Evolutionary conservation across 2,113 vertebrate species (phyloP), one percentile per base, ranked within the genome.

Genomic region (Raja brachyura): DNA sequence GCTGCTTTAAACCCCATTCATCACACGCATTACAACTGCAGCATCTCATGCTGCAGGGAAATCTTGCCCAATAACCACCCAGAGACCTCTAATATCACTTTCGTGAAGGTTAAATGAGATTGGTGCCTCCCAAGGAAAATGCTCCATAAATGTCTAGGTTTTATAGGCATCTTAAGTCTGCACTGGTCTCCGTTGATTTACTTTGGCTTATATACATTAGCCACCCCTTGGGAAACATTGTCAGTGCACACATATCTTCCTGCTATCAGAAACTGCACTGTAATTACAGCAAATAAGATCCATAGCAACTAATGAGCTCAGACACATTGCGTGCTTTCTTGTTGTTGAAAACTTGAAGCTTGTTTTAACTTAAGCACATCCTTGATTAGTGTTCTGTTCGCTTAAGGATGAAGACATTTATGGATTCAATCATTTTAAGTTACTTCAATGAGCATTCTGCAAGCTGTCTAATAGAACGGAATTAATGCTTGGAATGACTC

Each of bases 351-450:
- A 94, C 93, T 93, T 93, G 68, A 70, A 90, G 94, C 95, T 94
- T 93, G 93, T 95, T 96, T 96, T 96, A 95, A 96, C 96, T 95
- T 95, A 94, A 95, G 94, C 93, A 94, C 93, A 96, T 95, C 95
- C 95, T 96, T 95, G 96, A 95, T 97, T 96, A 96, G 93, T 77
- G 94, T 95, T 95, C 94, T 94, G 96, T 96, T 96, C 96, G 96
- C 94, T 73, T 94, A 95, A 96, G 95, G 95, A 94, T 94, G 93
- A 95, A 95, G 95, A 95, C 94, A 93, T 96, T 96, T 96, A 95
- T 94, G 94, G 95, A 96, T 96, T 97, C 96, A 96, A 96, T 97
- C 96, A 96, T 96, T 96, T 96, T 95, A 95, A 94, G 96, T 96
- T 96, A 96, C 95, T 94, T 48, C 93, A 95, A 94, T 94, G 95